phyloP scores from a whole-genome alignment of 2,888 invertebrate species.

The Drosophila picticornis region DNA sequence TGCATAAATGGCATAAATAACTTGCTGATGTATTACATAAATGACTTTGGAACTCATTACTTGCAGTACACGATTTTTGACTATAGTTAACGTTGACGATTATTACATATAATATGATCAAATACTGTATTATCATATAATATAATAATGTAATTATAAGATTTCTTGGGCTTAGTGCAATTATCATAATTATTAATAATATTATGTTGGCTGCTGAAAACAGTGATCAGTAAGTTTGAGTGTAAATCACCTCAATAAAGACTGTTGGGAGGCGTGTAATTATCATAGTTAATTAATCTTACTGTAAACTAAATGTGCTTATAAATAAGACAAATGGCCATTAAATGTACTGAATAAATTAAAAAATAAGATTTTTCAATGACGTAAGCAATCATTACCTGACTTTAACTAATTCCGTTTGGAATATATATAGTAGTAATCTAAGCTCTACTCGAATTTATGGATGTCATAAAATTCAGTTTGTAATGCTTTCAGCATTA shows the following conservation, averaged over 20 bases:
- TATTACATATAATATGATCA: neutral
- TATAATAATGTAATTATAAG: neutral
- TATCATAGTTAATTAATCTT: neutral
- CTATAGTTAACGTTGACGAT: neutral
- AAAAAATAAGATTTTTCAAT: neutral
- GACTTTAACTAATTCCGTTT: neutral
- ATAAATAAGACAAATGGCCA: neutral
- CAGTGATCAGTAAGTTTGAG: neutral
- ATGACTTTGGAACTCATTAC: neutral
- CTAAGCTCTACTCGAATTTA: conserved; percentile 26
- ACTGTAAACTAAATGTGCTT: neutral
- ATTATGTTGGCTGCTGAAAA: neutral
- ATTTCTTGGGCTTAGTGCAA: neutral
- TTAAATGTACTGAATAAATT: neutral
- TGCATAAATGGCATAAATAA: neutral
- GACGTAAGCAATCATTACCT: neutral
- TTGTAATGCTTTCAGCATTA: conserved; percentile 33
- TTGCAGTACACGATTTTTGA: neutral
- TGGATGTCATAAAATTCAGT: conserved; percentile 43
- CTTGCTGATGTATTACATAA: neutral
- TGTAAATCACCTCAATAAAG: neutral
- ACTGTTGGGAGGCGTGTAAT: neutral
- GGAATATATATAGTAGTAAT: conserved; percentile 18
- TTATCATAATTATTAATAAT: neutral
- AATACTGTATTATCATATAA: neutral